A percentile compares a stretch with the other conserved stretches of the same genome.
Conservation (phyloP, 2,113 vertebrate genomes). For the Hystrix brachyura region DNA sequence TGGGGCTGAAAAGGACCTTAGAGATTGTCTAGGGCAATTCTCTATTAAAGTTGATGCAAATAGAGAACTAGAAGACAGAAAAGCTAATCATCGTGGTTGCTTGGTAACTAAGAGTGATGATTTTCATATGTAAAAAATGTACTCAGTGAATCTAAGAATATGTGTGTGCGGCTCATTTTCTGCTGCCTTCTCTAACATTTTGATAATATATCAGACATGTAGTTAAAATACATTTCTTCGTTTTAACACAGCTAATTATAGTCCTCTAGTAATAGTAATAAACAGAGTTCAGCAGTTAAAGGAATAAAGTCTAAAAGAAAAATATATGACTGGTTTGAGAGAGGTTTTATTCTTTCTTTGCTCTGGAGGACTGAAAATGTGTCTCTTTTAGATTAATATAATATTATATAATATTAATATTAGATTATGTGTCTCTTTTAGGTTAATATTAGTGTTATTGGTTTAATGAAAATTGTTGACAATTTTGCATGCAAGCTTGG, state of each 20-base stretch:
- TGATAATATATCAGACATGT: neutral
- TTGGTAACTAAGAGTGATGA: neutral
- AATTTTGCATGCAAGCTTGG: neutral
- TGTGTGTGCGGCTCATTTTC: neutral
- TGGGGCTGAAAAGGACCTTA: neutral
- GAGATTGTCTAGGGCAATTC: neutral
- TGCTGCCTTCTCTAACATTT: neutral
- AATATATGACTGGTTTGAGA: neutral
- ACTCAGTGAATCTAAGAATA: neutral
- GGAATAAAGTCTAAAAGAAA: slow-evolving; percentile 56
- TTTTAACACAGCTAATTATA: slow-evolving; percentile 49
- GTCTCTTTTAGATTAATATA: neutral
- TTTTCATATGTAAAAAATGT: slow-evolving; percentile 49
- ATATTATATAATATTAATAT: too few species aligned
- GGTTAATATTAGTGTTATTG: neutral
- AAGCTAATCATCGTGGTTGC: neutral
- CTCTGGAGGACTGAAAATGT: neutral
- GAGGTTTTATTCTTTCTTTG: neutral
- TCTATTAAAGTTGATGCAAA: neutral
- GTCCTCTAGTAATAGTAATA: slow-evolving; percentile 46
- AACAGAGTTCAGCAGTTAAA: slow-evolving; percentile 61
- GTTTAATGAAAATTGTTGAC: neutral
- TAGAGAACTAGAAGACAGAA: neutral
- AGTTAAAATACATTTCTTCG: slow-evolving; percentile 33
- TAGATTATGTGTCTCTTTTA: neutral